phyloP scores from a whole-genome alignment of 2,113 vertebrate species.

The Stigmatopora nigra region DNA sequence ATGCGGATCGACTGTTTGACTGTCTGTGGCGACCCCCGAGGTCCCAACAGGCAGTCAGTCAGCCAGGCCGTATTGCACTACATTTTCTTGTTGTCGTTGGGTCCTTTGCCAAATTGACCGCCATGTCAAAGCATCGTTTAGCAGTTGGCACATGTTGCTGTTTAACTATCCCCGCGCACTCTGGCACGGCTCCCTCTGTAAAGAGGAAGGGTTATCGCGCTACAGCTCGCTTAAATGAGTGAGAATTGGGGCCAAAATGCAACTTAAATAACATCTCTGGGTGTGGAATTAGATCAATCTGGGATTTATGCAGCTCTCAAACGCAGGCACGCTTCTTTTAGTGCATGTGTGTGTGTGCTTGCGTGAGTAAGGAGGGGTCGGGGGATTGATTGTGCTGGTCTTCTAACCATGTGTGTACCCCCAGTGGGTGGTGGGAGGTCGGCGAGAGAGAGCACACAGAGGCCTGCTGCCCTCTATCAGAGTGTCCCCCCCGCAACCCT shows the following conservation, averaged over 20 bases:
- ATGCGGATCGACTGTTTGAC: too few relatives aligned
- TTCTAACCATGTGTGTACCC: slow-evolving; percentile 60
- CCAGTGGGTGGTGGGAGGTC: slow-evolving; percentile 60
- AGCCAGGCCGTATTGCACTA: too few relatives aligned
- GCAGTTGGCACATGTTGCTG: slow-evolving; percentile 33
- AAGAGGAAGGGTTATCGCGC: slow-evolving; percentile 34
- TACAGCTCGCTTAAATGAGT: slow-evolving; percentile 16
- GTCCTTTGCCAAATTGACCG: slow-evolving; percentile 12
- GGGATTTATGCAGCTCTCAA: slow-evolving; percentile 64
- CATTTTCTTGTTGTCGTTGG: slow-evolving; percentile 7
- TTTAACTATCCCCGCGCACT: slow-evolving; percentile 27
- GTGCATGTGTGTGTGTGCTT: slow-evolving; percentile 8
- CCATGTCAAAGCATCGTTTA: slow-evolving; percentile 10
- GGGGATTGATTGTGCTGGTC: slow-evolving; percentile 53
- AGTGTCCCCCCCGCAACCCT: slow-evolving; percentile 31
- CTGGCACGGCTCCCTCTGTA: slow-evolving; percentile 35
- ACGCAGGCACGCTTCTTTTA: slow-evolving; percentile 42
- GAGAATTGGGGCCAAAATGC: slow-evolving; percentile 61
- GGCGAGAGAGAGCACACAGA: slow-evolving; percentile 36
- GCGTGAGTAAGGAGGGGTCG: slow-evolving; percentile 24
- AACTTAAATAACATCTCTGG: slow-evolving; percentile 62
- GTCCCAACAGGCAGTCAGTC: too few relatives aligned
- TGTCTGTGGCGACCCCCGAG: too few relatives aligned
- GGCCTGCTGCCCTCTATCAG: slow-evolving; percentile 53
- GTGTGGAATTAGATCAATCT: slow-evolving; percentile 71